Evolutionary conservation across 2,888 invertebrate genomes (phyloP).

Genomic region (Geotrupes spiniger): DNA sequence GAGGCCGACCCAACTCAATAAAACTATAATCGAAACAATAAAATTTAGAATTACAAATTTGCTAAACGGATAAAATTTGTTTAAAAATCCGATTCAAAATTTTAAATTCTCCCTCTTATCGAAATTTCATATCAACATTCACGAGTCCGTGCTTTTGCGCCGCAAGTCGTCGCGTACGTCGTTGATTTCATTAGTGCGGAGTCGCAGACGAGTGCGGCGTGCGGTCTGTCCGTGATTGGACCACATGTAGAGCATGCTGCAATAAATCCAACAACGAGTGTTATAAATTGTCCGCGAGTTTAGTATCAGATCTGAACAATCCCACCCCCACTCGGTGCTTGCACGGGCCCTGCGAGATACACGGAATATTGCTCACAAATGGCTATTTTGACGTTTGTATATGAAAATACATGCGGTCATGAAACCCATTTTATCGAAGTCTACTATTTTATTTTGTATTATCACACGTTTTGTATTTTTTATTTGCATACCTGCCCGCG

Average conservation of each 20-base stretch:
- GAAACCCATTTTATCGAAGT: no score
- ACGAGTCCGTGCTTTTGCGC: conserved; percentile 28
- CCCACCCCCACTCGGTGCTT: conserved; percentile 34
- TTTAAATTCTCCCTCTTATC: conserved; percentile 46
- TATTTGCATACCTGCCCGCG: no score
- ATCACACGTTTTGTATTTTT: no score
- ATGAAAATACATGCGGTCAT: no score
- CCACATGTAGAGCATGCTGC: conserved; percentile 39
- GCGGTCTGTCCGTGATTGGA: conserved; percentile 34
- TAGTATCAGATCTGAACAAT: conserved; percentile 41
- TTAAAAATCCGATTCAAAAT: conserved; percentile 47
- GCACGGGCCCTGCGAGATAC: conserved; percentile 23
- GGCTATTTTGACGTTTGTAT: conserved; percentile 23
- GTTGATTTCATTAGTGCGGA: conserved; percentile 3
- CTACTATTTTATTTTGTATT: no score
- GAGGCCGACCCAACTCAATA: conserved; percentile 31
- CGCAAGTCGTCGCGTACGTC: conserved; percentile 29
- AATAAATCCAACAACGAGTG: conserved; percentile 47
- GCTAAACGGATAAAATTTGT: conserved; percentile 45
- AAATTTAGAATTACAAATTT: conserved; percentile 51
- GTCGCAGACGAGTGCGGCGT: conserved; percentile 1
- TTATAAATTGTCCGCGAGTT: conserved; percentile 49
- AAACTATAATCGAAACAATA: conserved; percentile 48
- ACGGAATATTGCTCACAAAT: conserved; percentile 27
- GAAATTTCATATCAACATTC: conserved; percentile 42